Conservation (phyloP, 64 coral and sea anemone species). For the Acropora yongei region DNA sequence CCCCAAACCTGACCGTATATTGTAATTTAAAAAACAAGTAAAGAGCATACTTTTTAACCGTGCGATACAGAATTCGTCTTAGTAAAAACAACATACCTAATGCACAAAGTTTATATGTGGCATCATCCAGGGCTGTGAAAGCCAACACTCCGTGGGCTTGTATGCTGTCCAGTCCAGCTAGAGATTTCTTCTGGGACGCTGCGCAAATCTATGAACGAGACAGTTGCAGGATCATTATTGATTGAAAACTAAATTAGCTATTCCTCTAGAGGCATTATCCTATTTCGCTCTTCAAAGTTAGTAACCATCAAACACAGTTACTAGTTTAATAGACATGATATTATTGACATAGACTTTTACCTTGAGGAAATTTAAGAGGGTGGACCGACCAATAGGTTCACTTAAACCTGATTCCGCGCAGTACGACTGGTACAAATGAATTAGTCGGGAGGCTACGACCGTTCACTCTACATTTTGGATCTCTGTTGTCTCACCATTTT, state of each 20-base stretch:
- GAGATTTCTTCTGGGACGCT: slow-evolving; percentile 52
- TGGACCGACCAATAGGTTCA: slow-evolving; percentile 9
- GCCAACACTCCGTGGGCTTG: slow-evolving; percentile 40
- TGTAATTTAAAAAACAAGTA: not conserved
- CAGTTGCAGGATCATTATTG: not conserved
- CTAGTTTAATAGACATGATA: too few relatives aligned
- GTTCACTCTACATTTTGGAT: not conserved
- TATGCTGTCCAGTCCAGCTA: slow-evolving; percentile 52
- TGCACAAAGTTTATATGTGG: slow-evolving; percentile 3
- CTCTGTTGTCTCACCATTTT: not conserved
- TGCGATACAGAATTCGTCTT: not conserved
- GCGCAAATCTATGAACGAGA: slow-evolving; percentile 30
- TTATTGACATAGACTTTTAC: not conserved
- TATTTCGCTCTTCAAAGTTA: not conserved
- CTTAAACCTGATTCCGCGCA: slow-evolving; percentile 38
- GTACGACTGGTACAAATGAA: slow-evolving; percentile 26
- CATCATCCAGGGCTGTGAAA: slow-evolving; percentile 39
- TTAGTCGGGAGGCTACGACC: slow-evolving; percentile 30
- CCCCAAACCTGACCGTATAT: not conserved
- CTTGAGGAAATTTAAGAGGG: slow-evolving; percentile 50
- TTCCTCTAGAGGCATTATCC: not conserved
- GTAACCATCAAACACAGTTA: too few relatives aligned
- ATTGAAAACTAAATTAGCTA: not conserved
- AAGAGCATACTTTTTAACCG: not conserved
- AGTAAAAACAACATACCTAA: slow-evolving; percentile 9